Conservation (phyloP, 2,797 vertebrate species). For the Pyrocephalus nanus region DNA sequence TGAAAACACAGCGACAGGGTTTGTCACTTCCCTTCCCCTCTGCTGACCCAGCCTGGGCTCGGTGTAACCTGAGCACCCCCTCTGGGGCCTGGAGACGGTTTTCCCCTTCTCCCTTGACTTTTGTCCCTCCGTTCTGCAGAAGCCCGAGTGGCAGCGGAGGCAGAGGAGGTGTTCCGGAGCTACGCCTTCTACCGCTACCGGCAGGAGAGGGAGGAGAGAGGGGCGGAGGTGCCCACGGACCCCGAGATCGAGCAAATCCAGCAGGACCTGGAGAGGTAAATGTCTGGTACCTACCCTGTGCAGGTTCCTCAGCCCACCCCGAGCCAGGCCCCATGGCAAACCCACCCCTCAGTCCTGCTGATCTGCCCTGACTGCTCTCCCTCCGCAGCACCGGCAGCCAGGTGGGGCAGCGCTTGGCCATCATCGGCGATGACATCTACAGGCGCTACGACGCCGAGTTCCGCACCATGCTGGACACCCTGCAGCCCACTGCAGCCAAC, state of each 20-base stretch:
- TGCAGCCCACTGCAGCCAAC: conserved; percentile 72
- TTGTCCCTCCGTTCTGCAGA: conserved; percentile 45
- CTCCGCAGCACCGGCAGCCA: conserved; percentile 49
- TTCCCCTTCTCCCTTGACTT: neutral
- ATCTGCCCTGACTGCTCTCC: neutral
- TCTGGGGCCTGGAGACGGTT: neutral
- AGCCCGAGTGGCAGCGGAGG: conserved; percentile 70
- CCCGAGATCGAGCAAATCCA: conserved; percentile 73
- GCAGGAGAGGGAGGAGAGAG: conserved; percentile 73
- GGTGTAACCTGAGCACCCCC: neutral
- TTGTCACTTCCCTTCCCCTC: neutral
- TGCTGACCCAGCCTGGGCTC: neutral
- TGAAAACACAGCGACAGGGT: neutral
- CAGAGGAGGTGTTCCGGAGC: conserved; percentile 78
- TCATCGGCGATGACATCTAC: conserved; percentile 81
- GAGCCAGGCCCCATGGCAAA: fast-evolving
- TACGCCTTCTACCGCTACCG: conserved; percentile 75
- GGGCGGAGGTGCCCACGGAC: conserved; percentile 50
- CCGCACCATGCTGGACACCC: conserved; percentile 64
- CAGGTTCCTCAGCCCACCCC: fast-evolving
- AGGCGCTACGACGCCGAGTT: conserved; percentile 76
- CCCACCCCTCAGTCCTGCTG: neutral
- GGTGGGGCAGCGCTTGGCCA: conserved; percentile 78
- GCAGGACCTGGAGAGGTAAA: conserved; percentile 71
- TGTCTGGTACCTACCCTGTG: fast-evolving